Evolutionary conservation across 2,888 invertebrate genomes (phyloP), one percentile per base, ranked within the genome.

Genomic region (Diarsia dahlii): DNA sequence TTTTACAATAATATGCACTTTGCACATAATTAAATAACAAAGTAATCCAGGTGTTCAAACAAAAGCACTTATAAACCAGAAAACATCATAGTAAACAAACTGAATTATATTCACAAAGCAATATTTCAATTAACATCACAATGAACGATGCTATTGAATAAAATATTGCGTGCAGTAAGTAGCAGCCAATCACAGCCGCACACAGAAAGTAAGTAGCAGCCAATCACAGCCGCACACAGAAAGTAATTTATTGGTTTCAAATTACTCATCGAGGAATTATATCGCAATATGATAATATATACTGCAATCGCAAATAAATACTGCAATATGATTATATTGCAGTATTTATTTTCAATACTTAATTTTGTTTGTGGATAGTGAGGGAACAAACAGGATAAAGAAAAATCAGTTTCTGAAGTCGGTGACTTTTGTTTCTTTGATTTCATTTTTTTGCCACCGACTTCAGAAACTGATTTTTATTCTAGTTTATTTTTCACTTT

Each of bases 351-450:
- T 10, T 20, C 5, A 8, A 8, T 28, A 15, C 10, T 10, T 4
- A 12, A 23, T 48, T 48, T 15, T 54, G 45, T 15, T 72, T 73
- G 48, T 71, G 50, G 56, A 71, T 63, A 28, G 28, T 52, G 48
- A 56, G 45, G 45, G 5, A 63, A 56, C 62, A 74, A 76, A 74
- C 67, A 63, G 45, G 45, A 71, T 76, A 54, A 64, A n/a, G n/a
- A n/a, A n/a, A n/a, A n/a, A n/a, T n/a, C n/a, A n/a, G n/a, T n/a
- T n/a, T n/a, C n/a, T n/a, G n/a, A n/a, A n/a, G n/a, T n/a, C n/a
- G n/a, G n/a, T n/a, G n/a, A n/a, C n/a, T n/a, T n/a, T n/a, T n/a
- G n/a, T n/a, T n/a, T n/a, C n/a, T n/a, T n/a, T n/a, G n/a, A n/a
- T n/a, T n/a, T n/a, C n/a, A n/a, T n/a, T n/a, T n/a, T n/a, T n/a